Percentiles rank a stretch among this genome's conserved stretches.
phyloP scores from a whole-genome alignment of 92 coral and sea anemone species.

The Porites rus region DNA sequence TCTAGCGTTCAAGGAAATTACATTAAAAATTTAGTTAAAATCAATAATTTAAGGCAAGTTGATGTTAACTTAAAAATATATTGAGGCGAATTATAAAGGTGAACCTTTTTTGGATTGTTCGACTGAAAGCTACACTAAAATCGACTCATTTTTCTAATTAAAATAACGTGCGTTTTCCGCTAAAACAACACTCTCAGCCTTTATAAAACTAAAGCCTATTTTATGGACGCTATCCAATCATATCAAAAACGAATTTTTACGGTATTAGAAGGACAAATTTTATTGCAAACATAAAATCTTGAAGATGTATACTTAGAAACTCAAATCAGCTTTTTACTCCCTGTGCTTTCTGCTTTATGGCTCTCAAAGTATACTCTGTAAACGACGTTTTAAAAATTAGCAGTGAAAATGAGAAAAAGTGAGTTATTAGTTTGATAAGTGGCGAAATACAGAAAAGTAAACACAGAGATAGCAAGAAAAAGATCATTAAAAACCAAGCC shows the following conservation, averaged over 20 bases:
- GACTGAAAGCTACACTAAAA: not conserved
- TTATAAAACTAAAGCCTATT: not conserved
- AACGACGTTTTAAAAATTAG: not conserved
- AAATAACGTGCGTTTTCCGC: not conserved
- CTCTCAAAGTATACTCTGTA: not conserved
- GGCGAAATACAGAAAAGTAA: not conserved
- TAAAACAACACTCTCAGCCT: not conserved
- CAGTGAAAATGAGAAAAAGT: slow-evolving; percentile 1
- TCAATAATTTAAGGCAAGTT: not conserved
- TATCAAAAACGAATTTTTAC: not conserved
- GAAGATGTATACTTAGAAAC: not conserved
- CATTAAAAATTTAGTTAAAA: not conserved
- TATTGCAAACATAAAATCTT: not conserved
- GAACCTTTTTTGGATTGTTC: not conserved
- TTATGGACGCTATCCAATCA: slow-evolving; percentile 7
- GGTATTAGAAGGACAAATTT: not conserved
- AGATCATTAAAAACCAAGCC: not conserved
- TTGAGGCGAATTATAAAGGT: not conserved
- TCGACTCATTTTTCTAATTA: not conserved
- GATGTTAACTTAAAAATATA: not conserved
- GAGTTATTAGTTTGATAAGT: not conserved
- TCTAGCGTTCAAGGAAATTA: not conserved
- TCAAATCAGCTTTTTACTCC: not conserved
- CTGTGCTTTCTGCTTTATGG: not conserved
- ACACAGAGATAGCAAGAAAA: not conserved